Base-by-base conservation (phyloP, 2,113 vertebrate species). In the Mesitornis unicolor region DNA sequence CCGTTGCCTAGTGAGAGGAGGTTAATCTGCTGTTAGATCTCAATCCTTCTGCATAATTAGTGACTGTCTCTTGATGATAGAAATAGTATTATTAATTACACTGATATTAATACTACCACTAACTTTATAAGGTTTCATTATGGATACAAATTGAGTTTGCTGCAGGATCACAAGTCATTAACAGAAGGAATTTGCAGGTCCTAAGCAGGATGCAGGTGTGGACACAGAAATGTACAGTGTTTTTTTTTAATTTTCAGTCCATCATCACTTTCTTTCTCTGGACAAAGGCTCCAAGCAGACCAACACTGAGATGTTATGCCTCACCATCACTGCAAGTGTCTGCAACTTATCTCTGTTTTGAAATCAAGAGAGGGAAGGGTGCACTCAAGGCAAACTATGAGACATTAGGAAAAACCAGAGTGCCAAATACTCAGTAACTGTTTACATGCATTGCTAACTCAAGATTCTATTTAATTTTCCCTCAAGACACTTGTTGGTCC, bases 31-130 rank as follows among this genome's bases (percentile, higher is more conserved):
- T 84, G 47, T 43, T 84, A 85, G 77, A 36, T 73, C 84, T 53
- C 17, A 71, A 51, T 89, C 81, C 80, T 75, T 60, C 69, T 87
- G 77, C 48, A 22, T 86, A 84, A 83, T 83, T 74, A 91, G 81
- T 29, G n/a, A 25, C 51, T 42, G 53, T 50, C 77, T 86, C 43
- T 68, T 47, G 51, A 35, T 71, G 59, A 67, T 68, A 87, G 71
- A 87, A 91, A 87, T 83, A 94, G 84, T 56, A n/a, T 76, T 84
- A 77, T 87, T 84, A 96, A 95, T 96, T 81, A 82, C 47, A 82
- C 45, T 29, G 45, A 56, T 93, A 89, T 91, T 89, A 95, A 93
- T n/a, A 56, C 54, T 59, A 81, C 40, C 60, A 91, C 84, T 73
- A 87, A 57, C 33, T 16, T 80, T 48, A 35, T 47, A 59, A 69